phyloP scores from a whole-genome alignment of 23 tunicate genomes.

The Trididemnum miniatum region DNA sequence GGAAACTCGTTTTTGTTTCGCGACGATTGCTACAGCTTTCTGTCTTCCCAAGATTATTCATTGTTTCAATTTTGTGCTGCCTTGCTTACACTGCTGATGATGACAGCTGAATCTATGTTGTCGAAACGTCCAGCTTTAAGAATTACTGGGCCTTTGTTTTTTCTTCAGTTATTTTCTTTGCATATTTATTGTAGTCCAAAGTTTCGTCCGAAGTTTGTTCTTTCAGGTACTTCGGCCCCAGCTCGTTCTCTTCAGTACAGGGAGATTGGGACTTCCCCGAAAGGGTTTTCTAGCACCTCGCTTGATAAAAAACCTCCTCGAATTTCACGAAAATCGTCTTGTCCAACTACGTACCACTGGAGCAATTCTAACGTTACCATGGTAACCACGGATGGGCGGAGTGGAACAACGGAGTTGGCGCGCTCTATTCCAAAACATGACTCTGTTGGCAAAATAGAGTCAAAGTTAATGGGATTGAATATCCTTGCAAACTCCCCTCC shows the following conservation, averaged over 20 bases:
- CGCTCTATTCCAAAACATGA: not conserved
- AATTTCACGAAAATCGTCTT: not conserved
- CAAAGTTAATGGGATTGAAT: slow-evolving; percentile 8
- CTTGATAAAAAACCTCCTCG: not conserved
- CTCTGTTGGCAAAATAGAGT: no score
- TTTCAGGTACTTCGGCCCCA: slow-evolving; percentile 14
- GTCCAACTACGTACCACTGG: slow-evolving; percentile 50
- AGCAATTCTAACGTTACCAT: slow-evolving; percentile 41
- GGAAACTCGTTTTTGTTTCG: no score
- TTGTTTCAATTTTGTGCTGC: no score
- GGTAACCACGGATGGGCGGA: slow-evolving; percentile 23
- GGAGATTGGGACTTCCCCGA: not conserved
- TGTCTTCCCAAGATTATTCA: no score
- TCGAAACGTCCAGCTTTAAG: no score
- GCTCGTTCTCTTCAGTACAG: not conserved
- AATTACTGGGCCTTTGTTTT: no score
- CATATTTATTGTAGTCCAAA: no score
- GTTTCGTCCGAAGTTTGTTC: no score
- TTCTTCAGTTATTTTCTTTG: no score
- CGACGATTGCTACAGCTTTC: no score
- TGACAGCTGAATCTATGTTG: no score
- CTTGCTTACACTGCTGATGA: no score
- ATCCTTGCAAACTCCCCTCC: slow-evolving; percentile 1
- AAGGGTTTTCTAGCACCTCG: not conserved
- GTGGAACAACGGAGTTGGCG: not conserved